Evolutionary conservation across 2,888 invertebrate genomes (phyloP).

Genomic region (Apomyelois bistriatella): DNA sequence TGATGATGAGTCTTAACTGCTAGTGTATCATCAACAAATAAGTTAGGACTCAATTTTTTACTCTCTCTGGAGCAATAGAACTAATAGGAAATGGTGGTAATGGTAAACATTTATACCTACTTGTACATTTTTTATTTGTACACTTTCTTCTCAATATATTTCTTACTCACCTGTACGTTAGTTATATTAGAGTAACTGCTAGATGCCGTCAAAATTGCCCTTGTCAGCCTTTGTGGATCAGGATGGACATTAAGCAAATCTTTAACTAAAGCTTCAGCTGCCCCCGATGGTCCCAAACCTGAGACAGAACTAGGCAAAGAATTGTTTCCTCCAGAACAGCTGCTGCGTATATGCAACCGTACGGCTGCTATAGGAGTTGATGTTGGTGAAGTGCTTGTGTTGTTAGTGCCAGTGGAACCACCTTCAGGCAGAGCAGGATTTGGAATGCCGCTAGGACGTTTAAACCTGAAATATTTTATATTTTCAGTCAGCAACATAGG

Average conservation of each 20-base stretch:
- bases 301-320: constrained; percentile 50
- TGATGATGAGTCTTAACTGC: too few relatives aligned
- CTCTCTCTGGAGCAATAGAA: too few relatives aligned
- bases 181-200: constrained; percentile 70
- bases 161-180: constrained; percentile 56
- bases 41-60: too few relatives aligned
- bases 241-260: constrained; percentile 70
- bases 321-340: constrained; percentile 63
- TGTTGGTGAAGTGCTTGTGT: constrained; percentile 43
- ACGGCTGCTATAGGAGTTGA: constrained; percentile 48
- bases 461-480: constrained; percentile 62
- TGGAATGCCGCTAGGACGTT: constrained; percentile 69
- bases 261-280: constrained; percentile 59
- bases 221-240: constrained; percentile 74
- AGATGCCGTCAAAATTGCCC: constrained; percentile 76
- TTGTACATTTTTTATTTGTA: background rate
- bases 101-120: background rate
- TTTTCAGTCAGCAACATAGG: background rate
- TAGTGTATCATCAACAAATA: too few relatives aligned
- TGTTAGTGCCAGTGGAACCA: constrained; percentile 63
- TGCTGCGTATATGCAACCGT: constrained; percentile 51
- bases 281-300: constrained; percentile 59
- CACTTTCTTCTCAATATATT: too few relatives aligned
- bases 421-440: constrained; percentile 73
- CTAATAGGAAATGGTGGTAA: background rate